A percentile compares a stretch with the other conserved stretches of the same genome.
Evolutionary conservation across 2,113 vertebrate species (phyloP).

Genomic region (Nesoenas mayeri): DNA sequence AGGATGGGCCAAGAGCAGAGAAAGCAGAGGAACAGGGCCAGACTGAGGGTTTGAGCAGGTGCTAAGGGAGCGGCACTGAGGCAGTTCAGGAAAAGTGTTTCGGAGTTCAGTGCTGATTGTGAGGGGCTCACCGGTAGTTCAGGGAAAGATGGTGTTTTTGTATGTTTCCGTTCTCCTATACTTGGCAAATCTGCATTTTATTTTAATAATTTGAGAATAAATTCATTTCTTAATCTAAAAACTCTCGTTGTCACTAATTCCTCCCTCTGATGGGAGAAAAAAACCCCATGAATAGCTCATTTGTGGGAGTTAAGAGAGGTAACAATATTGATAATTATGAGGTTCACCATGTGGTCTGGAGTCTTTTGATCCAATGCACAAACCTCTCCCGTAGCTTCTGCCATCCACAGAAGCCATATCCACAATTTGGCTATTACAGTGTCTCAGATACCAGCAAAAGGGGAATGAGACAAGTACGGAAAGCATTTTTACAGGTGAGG

Average conservation of each 20-base stretch:
- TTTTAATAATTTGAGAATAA: not conserved
- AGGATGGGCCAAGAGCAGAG: not conserved
- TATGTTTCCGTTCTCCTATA: not conserved
- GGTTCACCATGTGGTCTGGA: not conserved
- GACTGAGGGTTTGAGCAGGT: not conserved
- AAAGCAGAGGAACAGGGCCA: not conserved
- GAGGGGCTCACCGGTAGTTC: not conserved
- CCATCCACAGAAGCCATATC: not conserved
- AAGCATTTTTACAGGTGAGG: not conserved
- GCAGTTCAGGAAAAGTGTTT: not conserved
- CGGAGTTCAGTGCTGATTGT: not conserved
- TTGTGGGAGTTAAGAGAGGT: not conserved
- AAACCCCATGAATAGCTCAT: not conserved
- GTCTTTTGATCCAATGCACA: not conserved
- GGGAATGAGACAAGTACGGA: not conserved
- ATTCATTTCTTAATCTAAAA: not conserved
- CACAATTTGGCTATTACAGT: not conserved
- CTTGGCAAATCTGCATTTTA: not conserved
- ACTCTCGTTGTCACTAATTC: not conserved
- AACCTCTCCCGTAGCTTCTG: not conserved
- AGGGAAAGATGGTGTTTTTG: not conserved
- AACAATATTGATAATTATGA: not conserved
- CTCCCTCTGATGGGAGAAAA: not conserved
- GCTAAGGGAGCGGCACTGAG: not conserved
- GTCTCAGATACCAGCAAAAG: not conserved